Conservation (phyloP, 2,888 invertebrate species). For the Lobophora halterata region DNA sequence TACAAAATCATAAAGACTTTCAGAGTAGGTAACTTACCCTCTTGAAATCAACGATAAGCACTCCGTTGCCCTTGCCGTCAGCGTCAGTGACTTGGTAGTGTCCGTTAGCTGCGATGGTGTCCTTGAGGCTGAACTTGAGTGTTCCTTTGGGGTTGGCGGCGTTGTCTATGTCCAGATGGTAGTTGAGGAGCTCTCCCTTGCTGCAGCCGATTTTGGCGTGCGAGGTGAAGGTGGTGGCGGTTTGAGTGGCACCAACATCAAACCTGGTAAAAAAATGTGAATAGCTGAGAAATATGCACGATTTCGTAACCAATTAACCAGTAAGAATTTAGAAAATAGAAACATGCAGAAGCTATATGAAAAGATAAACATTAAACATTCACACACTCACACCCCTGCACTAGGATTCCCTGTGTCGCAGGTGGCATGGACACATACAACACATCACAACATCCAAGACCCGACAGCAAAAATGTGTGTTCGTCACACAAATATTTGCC, state of each 20-base stretch:
- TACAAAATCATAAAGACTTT: not conserved
- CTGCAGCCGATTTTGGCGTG: conserved; percentile 72
- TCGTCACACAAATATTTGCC: too few species aligned
- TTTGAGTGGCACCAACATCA: conserved; percentile 69
- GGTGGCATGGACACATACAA: too few species aligned
- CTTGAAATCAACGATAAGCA: conserved; percentile 80
- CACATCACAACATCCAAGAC: too few species aligned
- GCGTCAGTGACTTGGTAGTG: conserved; percentile 81
- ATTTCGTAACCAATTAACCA: too few species aligned
- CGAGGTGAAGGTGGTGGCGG: conserved; percentile 67
- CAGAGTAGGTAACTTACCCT: conserved; percentile 50
- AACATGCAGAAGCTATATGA: too few species aligned
- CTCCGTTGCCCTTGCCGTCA: conserved; percentile 84
- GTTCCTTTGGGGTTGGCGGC: conserved; percentile 66
- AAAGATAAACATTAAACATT: not conserved
- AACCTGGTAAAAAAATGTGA: conserved; percentile 51
- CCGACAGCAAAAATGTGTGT: too few species aligned
- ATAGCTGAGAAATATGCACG: too few species aligned
- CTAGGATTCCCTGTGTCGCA: too few species aligned
- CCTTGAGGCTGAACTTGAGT: conserved; percentile 82
- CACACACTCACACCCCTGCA: too few species aligned
- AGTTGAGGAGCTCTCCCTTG: conserved; percentile 78
- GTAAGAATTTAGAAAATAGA: too few species aligned
- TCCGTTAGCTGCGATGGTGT: conserved; percentile 82
- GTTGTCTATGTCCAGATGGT: conserved; percentile 69